phyloP scores from a whole-genome alignment of 2,113 vertebrate species.

The Oryctolagus cuniculus region mOryCun1.1 NC_091435.1:26545501-26546000 shows the following conservation, averaged over 20 bases:
- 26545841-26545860: neutral
- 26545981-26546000: neutral
- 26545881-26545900: neutral
- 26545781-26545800: neutral
- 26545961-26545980: neutral
- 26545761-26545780: neutral
- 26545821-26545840: neutral
- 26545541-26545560: neutral
- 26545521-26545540: neutral
- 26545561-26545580: neutral
- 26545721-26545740: neutral
- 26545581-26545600: neutral
- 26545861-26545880: neutral
- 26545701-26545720: neutral
- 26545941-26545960: neutral
- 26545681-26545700: neutral
- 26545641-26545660: neutral
- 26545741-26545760: neutral
- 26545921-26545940: neutral
- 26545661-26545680: neutral
- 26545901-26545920: neutral
- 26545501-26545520: neutral
- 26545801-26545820: slow-evolving; percentile 9
- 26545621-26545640: neutral
- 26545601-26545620: neutral